Base-by-base conservation (phyloP, 2,888 invertebrate genomes). In the Machimus atricapillus region DNA sequence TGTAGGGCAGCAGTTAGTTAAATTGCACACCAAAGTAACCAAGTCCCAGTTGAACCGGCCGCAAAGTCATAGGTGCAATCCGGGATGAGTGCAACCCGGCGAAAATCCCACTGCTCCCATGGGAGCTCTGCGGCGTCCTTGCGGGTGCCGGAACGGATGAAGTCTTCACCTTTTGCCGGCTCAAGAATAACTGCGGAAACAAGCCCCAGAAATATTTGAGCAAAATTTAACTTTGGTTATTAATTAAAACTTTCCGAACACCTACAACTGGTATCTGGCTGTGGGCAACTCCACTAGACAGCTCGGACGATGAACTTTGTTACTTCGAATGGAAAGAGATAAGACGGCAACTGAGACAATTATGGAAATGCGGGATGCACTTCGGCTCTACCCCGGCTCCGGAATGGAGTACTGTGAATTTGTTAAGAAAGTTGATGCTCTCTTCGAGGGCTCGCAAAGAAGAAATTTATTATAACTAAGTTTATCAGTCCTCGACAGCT, bases 221-320 rank as follows among this genome's bases (percentile, higher is more conserved):
- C 79, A 79, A 79, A 79, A 79, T 79, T 79, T 52, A 79, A 79
- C 79, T 79, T 79, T 79, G 56, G 79, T 52, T 79, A 79, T 79
- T 79, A 79, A 79, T 79, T 79, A 79, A 79, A 79, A 79, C 79
- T 79, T 79, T 76, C 31, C 31, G 46, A 79, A 40, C 52, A 79
- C 52, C 79, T 46, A 79, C 79, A 52, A 52, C 52, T 31, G 52
- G 52, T 79, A 79, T 79, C 79, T 79, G 27, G 66, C 66, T 66
- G 27, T 66, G 66, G 66, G 66, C 66, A 27, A 66, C 66, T 79
- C 79, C 52, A 16, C 52, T 79, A 52, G 52, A 66, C 66, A 52
- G 79, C 31, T 79, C 79, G 52, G 52, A 46, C 79, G 40, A 52
- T 52, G 79, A 79, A 79, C 52, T 52, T 79, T 79, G 52, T 52